Evolutionary conservation across 2,888 invertebrate species (phyloP), one percentile per base, ranked within the genome.

Genomic region (Stratiomys singularior): DNA sequence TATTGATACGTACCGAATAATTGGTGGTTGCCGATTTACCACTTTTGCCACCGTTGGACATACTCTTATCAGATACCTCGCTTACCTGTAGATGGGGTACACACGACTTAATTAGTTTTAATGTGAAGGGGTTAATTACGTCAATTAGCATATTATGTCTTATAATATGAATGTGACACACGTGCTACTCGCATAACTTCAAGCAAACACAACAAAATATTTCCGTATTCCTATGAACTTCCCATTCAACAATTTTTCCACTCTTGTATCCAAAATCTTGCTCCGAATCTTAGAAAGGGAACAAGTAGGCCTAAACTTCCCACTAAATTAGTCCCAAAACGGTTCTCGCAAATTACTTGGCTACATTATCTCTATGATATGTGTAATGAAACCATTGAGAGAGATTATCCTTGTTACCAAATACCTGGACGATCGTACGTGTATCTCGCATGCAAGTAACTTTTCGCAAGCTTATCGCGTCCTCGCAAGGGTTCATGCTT

Each of bases 1-100:
- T 84, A 85, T 86, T 87, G 87, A 87, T 87, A 87, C 87, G 87
- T 87, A 87, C 87, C 87, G 87, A 87, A 87, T 86, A 87, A 85
- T 87, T 87, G 82, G 85, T 84, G 85, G 85, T 85, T 86, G 85
- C 83, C 82, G 86, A 84, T 87, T 87, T 87, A 86, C 86, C 86
- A 86, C 84, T 86, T 87, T 87, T 87, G 85, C 84, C 86, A 85
- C 84, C 84, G 84, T 81, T 82, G 81, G 79, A 81, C 78, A 81
- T 79, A 80, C 80, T 79, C 78, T 81, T 82, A 81, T 84, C 85
- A 82, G 85, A 83, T 83, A 85, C 85, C 84, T 86, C 87, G 85
- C 83, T 85, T 83, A 86, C 87, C 87, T 87, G 87, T 83, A 84
- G 87, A 86, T 84, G 84, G 85, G 85, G 80, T 84, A 82, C 78